These are phyloP conservation scores for Cenopis cana DNA, from an alignment of 2,888 invertebrate genomes.

Conservation along the genomic window DNA sequence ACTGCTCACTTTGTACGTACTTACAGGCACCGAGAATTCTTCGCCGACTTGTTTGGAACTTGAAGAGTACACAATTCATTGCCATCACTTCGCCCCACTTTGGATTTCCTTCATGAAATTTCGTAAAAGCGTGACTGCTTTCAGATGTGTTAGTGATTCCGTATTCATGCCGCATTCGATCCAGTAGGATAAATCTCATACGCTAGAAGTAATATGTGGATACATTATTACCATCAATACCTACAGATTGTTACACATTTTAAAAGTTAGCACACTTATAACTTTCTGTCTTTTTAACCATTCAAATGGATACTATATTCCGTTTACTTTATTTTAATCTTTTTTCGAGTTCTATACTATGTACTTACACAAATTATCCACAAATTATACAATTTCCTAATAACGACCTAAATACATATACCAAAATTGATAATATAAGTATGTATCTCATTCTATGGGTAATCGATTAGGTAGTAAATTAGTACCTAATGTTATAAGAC, in stretches of 20 bases:
- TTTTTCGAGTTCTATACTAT: too few species aligned
- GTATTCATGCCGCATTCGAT: constrained; percentile 40
- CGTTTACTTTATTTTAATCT: too few species aligned
- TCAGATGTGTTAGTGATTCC: constrained; percentile 31
- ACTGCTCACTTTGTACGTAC: constrained; percentile 60
- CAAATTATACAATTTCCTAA: too few species aligned
- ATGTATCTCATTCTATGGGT: too few species aligned
- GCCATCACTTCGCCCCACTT: constrained; percentile 61
- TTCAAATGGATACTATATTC: too few species aligned
- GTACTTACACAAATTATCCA: too few species aligned
- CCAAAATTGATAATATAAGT: too few species aligned
- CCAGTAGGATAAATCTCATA: constrained; percentile 36
- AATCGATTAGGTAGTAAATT: too few species aligned
- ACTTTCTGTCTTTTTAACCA: too few species aligned
- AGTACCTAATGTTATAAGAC: too few species aligned
- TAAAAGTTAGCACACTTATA: not conserved
- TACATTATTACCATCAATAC: not conserved
- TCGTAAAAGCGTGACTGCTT: constrained; percentile 56
- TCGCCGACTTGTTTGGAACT: constrained; percentile 63
- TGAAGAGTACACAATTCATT: constrained; percentile 62
- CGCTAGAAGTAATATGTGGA: constrained; percentile 20
- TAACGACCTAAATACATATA: too few species aligned
- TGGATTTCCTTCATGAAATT: constrained; percentile 67
- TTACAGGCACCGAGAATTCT: constrained; percentile 59
- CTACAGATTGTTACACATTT: constrained; percentile 15